phyloP scores from a whole-genome alignment of 2,888 invertebrate genomes.

The Stegophylla sp. region DNA sequence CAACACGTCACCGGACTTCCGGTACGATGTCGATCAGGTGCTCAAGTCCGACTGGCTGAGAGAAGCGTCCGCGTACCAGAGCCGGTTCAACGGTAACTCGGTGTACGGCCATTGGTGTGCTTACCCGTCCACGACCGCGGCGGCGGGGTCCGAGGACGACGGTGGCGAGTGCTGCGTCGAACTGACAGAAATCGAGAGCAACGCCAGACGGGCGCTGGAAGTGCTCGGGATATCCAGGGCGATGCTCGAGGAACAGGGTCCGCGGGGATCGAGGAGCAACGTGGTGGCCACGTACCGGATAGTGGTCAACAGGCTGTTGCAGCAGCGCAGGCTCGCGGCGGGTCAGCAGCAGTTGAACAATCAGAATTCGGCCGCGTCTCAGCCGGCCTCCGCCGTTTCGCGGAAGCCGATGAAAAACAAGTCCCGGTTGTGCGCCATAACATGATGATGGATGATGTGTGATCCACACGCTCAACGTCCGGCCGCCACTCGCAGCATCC shows the following conservation, averaged over 20 bases:
- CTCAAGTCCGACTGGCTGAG: conserved; percentile 70
- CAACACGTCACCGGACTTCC: conserved; percentile 67
- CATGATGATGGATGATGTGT: not conserved
- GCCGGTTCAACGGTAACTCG: conserved; percentile 60
- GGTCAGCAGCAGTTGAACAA: not conserved
- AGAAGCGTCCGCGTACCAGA: conserved; percentile 63
- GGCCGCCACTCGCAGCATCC: too few species aligned
- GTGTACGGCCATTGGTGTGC: conserved; percentile 62
- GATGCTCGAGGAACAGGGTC: conserved; percentile 69
- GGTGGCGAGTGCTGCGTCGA: conserved; percentile 63
- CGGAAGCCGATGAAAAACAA: conserved; percentile 50
- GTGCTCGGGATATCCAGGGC: conserved; percentile 71
- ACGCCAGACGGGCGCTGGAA: conserved; percentile 64
- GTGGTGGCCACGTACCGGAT: conserved; percentile 77
- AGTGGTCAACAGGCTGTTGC: conserved; percentile 69
- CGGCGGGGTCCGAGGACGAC: too few species aligned
- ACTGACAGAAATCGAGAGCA: conserved; percentile 61
- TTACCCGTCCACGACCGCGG: conserved; percentile 62
- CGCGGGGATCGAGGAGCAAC: conserved; percentile 71
- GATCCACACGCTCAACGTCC: not conserved
- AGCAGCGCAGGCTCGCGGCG: conserved; percentile 41
- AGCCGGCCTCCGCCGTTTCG: not conserved
- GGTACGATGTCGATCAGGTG: conserved; percentile 67
- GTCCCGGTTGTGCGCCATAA: conserved; percentile 57
- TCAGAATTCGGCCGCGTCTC: conserved; percentile 5